Conservation (phyloP, 2,113 vertebrate species). For the Corythornis cristatus region DNA sequence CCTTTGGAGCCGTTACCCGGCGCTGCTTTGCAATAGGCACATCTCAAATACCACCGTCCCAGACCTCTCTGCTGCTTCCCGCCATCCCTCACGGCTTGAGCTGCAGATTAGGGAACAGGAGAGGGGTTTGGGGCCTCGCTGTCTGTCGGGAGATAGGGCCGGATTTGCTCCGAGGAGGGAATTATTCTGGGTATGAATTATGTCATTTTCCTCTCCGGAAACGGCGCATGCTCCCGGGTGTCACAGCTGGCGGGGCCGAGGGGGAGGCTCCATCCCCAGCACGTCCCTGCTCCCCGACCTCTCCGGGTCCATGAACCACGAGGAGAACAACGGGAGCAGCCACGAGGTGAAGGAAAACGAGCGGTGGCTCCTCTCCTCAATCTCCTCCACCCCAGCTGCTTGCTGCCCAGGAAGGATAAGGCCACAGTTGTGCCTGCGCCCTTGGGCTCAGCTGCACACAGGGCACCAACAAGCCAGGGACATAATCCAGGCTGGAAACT, state of each 20-base stretch:
- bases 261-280: background rate
- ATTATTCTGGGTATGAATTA: slow-evolving; percentile 70
- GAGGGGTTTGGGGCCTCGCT: slow-evolving; percentile 9
- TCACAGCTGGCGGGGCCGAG: background rate
- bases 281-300: background rate
- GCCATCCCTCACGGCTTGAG: background rate
- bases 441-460: background rate
- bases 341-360: background rate
- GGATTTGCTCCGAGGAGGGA: slow-evolving; percentile 44
- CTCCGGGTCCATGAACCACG: rapidly evolving
- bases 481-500: background rate
- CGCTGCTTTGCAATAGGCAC: background rate
- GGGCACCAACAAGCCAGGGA: background rate
- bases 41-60: background rate
- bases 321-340: background rate
- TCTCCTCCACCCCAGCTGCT: background rate
- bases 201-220: slow-evolving; percentile 73
- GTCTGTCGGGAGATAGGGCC: background rate
- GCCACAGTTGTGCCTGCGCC: background rate
- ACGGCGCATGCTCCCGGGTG: slow-evolving; percentile 34
- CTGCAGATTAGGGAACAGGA: slow-evolving; percentile 34
- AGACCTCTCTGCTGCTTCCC: background rate
- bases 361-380: background rate
- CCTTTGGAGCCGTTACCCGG: background rate
- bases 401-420: rapidly evolving